phyloP scores from a whole-genome alignment of 2,113 vertebrate species.

The Gallinago undulata region DNA sequence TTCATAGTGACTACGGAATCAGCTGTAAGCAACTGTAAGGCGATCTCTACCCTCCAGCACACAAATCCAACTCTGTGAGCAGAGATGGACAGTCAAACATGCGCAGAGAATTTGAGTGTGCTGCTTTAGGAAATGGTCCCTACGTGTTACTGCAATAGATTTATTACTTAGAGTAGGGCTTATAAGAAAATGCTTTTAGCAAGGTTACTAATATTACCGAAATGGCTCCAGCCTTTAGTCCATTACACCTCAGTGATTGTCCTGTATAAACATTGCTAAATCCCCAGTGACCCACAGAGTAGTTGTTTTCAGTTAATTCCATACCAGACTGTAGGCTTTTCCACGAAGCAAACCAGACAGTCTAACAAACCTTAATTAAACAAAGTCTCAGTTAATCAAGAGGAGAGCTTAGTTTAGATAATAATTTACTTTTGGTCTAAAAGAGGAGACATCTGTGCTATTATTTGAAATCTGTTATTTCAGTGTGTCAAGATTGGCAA shows the following conservation, averaged over 20 bases:
- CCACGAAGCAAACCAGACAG: slow-evolving; percentile 47
- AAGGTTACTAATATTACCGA: neutral
- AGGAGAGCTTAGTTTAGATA: slow-evolving; percentile 32
- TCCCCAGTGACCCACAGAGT: neutral
- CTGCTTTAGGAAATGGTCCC: neutral
- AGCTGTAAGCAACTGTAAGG: neutral
- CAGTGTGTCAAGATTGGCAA: neutral
- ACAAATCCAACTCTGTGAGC: neutral
- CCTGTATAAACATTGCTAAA: neutral
- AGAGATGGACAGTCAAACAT: neutral
- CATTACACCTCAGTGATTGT: neutral
- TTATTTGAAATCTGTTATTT: slow-evolving; percentile 6
- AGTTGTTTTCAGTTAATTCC: slow-evolving; percentile 31
- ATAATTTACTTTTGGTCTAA: slow-evolving; percentile 41
- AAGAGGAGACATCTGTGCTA: neutral
- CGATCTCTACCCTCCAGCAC: neutral
- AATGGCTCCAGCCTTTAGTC: neutral
- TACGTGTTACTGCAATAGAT: neutral
- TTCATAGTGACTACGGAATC: neutral
- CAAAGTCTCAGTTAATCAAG: slow-evolving; percentile 45
- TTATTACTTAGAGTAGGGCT: neutral
- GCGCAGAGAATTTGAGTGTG: neutral
- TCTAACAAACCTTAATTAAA: slow-evolving; percentile 51
- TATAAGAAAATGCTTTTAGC: neutral
- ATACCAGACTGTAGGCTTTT: slow-evolving; percentile 20